A percentile compares a stretch with the other conserved stretches of the same genome.
Conservation (phyloP, 2,797 vertebrate species). For the Sternotherus odoratus region DNA sequence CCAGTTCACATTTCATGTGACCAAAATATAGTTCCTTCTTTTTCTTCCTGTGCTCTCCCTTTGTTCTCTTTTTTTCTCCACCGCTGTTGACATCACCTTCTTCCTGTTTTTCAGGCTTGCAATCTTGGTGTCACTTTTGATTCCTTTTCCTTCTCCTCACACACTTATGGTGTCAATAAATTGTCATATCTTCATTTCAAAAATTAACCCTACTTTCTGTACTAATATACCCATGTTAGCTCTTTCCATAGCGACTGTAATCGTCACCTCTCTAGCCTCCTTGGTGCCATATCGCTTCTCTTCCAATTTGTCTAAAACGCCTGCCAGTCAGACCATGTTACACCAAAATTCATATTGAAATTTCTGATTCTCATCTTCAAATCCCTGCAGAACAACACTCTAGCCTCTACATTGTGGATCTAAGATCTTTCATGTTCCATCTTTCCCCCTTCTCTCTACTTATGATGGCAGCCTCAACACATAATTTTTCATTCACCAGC, state of each 20-base stretch:
- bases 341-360: constrained; percentile 57
- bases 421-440: neutral
- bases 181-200: neutral
- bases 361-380: constrained; percentile 28
- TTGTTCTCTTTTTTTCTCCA: neutral
- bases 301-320: constrained; percentile 54
- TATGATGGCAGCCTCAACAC: neutral
- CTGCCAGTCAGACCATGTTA: constrained; percentile 2
- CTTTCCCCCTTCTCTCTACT: neutral
- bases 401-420: constrained; percentile 13
- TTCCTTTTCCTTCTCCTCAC: neutral
- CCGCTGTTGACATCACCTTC: neutral
- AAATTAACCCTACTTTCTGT: too few species aligned
- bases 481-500: neutral
- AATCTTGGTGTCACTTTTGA: neutral
- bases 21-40: neutral
- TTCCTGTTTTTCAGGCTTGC: neutral
- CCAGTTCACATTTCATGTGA: neutral
- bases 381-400: neutral
- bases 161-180: neutral
- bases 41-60: neutral
- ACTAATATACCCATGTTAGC: too few species aligned
- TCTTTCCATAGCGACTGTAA: too few species aligned
- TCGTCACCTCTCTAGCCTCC: neutral
- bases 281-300: constrained; percentile 44